phyloP scores from a whole-genome alignment of 2,888 invertebrate genomes.

The Folsomia manolachei region DNA sequence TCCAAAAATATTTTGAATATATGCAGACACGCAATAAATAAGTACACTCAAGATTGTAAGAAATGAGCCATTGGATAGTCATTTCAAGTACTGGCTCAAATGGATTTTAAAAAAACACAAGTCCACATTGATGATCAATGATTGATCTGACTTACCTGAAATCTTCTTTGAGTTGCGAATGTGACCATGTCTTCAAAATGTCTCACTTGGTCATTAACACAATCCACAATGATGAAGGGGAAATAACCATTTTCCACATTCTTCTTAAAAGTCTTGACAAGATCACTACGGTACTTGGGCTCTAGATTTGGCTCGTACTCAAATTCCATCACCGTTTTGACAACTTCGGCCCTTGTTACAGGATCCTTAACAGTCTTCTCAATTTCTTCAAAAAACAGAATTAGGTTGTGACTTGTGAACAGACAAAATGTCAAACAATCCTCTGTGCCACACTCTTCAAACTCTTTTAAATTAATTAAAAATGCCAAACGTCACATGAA shows the following conservation, averaged over 20 bases:
- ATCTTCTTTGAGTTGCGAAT: conserved; percentile 77
- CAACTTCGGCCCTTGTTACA: conserved; percentile 68
- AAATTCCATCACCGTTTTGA: conserved; percentile 69
- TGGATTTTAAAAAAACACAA: not conserved
- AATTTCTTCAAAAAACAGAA: too few relatives aligned
- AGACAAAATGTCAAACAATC: too few relatives aligned
- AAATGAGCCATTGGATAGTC: not conserved
- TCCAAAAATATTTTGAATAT: too few relatives aligned
- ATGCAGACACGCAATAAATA: not conserved
- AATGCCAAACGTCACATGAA: too few relatives aligned
- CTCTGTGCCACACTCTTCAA: too few relatives aligned
- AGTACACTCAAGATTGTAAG: not conserved
- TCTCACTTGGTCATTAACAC: conserved; percentile 76
- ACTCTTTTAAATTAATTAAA: too few relatives aligned
- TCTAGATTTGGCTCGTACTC: conserved; percentile 86
- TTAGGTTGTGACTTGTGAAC: too few relatives aligned
- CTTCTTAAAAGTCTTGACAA: conserved; percentile 86
- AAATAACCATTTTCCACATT: conserved; percentile 86
- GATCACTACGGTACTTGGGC: conserved; percentile 72
- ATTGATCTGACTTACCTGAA: conserved; percentile 63
- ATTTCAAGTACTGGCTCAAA: not conserved
- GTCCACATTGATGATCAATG: not conserved
- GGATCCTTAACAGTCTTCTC: conserved; percentile 70
- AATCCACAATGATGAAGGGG: conserved; percentile 88
- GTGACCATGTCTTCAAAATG: conserved; percentile 86